A percentile compares a stretch with the other conserved stretches of the same genome.
Conservation (phyloP, 2,888 invertebrate species). For the Cantharis nigra region DNA sequence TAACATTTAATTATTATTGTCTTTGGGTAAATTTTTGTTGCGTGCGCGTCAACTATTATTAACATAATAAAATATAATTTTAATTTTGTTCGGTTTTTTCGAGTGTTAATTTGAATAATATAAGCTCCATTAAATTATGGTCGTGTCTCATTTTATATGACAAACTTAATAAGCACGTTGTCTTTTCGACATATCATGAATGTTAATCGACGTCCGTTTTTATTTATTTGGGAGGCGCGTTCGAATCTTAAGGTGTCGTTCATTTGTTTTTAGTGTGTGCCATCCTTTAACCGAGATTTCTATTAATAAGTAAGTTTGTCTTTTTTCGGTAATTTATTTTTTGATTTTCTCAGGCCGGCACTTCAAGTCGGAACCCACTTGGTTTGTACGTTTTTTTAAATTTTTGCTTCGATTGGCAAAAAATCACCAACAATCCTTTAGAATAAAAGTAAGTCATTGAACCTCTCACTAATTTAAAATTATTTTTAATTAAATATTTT, state of each 20-base stretch:
- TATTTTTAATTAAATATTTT: no score
- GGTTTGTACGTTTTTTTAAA: no score
- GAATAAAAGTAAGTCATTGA: no score
- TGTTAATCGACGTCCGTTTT: neutral
- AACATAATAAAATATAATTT: neutral
- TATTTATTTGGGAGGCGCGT: neutral
- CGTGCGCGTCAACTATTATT: neutral
- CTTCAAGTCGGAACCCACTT: no score
- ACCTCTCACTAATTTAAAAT: no score
- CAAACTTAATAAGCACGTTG: neutral
- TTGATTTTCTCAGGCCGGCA: no score
- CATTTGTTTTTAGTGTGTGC: neutral
- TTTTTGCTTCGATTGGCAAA: no score
- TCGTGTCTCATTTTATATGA: neutral
- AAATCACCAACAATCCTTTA: no score
- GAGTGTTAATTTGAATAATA: neutral
- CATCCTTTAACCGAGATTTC: neutral
- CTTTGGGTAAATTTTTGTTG: neutral
- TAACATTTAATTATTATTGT: neutral
- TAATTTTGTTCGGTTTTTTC: neutral
- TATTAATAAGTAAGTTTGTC: no score
- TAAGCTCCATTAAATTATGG: neutral
- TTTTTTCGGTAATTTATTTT: no score
- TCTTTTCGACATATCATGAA: neutral
- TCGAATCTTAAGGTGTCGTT: neutral